Conservation (phyloP, 2,888 invertebrate species). For the Trichopoda pennipes region DNA sequence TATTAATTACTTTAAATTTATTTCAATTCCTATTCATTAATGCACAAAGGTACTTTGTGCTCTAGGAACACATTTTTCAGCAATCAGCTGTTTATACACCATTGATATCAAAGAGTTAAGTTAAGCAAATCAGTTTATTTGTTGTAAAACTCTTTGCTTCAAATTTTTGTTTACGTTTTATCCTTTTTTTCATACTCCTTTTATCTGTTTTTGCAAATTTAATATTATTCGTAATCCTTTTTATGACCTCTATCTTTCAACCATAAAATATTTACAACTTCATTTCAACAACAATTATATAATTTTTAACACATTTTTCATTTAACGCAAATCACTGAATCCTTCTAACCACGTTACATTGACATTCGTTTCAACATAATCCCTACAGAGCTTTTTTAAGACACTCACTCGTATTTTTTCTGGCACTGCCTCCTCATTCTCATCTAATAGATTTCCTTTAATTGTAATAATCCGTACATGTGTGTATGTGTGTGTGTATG, state of each 20-base stretch:
- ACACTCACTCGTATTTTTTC: no score
- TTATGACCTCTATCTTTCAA: slow-evolving; percentile 3
- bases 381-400: neutral
- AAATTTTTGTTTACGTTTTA: no score
- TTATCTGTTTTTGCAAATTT: neutral
- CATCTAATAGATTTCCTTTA: neutral
- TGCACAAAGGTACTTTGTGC: no score
- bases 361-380: slow-evolving; percentile 40
- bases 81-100: no score
- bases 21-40: no score
- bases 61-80: no score
- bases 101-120: no score
- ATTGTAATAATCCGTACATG: neutral
- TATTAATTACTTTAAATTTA: no score
- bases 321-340: slow-evolving; percentile 49
- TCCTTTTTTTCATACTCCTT: neutral
- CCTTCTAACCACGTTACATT: slow-evolving; percentile 48
- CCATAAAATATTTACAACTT: neutral
- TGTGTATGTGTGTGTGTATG: neutral
- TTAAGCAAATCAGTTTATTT: no score
- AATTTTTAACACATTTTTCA: slow-evolving; percentile 29
- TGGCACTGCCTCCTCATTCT: slow-evolving; percentile 1
- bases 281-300: slow-evolving; percentile 21
- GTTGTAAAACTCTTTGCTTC: no score
- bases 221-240: slow-evolving; percentile 21